Percentiles rank a stretch among this genome's conserved stretches.
Conservation (phyloP, 2,797 vertebrate species). For the Eospalax fontanierii region DNA sequence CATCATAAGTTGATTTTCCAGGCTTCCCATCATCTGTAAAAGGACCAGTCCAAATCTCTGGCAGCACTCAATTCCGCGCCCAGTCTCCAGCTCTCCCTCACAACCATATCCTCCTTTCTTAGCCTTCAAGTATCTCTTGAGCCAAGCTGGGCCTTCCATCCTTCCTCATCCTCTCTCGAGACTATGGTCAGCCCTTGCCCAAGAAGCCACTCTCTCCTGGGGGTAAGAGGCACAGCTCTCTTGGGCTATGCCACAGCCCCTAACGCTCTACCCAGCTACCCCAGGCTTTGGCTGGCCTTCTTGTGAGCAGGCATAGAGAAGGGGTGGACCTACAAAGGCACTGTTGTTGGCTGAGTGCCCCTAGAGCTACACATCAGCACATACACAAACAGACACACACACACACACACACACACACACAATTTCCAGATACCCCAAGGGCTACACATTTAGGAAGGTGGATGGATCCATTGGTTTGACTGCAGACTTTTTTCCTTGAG, state of each 20-base stretch:
- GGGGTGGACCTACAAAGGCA: neutral
- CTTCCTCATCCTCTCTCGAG: neutral
- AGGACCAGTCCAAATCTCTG: neutral
- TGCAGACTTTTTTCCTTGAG: neutral
- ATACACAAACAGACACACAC: neutral
- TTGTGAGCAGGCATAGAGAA: neutral
- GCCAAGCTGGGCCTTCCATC: neutral
- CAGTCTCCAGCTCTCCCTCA: neutral
- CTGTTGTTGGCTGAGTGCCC: neutral
- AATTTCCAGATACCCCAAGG: too few species aligned
- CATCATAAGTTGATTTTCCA: neutral
- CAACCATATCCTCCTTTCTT: neutral
- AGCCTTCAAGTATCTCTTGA: neutral
- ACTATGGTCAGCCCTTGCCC: neutral
- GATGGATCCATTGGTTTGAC: neutral
- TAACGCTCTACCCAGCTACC: neutral
- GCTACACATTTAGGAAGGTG: neutral
- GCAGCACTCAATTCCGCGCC: neutral
- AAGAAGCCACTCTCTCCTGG: neutral
- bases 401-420: too few species aligned
- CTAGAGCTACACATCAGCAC: neutral
- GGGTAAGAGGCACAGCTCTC: neutral
- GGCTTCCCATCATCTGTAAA: neutral
- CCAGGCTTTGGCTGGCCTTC: neutral
- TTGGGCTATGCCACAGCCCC: neutral